Base-by-base conservation (phyloP, 2,113 vertebrate species). In the Leuciscus idus region DNA sequence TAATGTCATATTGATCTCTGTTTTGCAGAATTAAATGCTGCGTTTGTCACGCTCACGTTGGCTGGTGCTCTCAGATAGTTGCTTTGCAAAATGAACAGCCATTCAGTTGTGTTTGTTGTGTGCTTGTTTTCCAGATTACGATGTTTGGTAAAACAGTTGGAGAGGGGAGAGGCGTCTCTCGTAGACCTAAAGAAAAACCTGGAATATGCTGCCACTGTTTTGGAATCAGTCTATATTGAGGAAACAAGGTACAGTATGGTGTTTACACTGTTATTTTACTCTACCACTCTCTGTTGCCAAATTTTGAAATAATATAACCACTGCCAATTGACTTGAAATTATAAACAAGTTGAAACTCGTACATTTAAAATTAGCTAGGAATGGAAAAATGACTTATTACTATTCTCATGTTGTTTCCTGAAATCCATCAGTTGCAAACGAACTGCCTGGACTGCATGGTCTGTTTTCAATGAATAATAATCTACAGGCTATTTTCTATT, bases 171-270 rank as follows among this genome's bases (percentile, higher is more conserved):
- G 89, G 97, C 97, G 84, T 99, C 98, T 0, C 95, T 97, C 33
- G 94, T 95, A 23, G 98, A 99, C 90, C 95, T 99, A 52, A 99
- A 99, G 95, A 99, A 99, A 94, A 99, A 99, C 93, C 94, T 99
- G 23, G 98, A 99, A 90, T 97, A 99, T 95, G 98, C 98, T 0
- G 97, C 98, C 0, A 95, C 96, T 2, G 98, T 99, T 86, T 95
- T 99, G 83, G 98, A 99, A 90, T 98, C 98, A 0, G 97, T 99
- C 26, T 99, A 99, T 92, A 96, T 98, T 48, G 98, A 99, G 17
- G 97, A 99, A 94, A 99, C 98, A 0, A 96, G 98, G 98, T 99
- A 92, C 85, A 83, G 43, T 72, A n/a, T 66, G 19, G 15, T 19
- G 19, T 50, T 30, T 55, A 33, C 43, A 30, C n/a, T 50, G 3